Percentiles rank a stretch among this genome's conserved stretches.
Evolutionary conservation across 2,888 invertebrate genomes (phyloP).

Genomic region (Anthoptus insignis): DNA sequence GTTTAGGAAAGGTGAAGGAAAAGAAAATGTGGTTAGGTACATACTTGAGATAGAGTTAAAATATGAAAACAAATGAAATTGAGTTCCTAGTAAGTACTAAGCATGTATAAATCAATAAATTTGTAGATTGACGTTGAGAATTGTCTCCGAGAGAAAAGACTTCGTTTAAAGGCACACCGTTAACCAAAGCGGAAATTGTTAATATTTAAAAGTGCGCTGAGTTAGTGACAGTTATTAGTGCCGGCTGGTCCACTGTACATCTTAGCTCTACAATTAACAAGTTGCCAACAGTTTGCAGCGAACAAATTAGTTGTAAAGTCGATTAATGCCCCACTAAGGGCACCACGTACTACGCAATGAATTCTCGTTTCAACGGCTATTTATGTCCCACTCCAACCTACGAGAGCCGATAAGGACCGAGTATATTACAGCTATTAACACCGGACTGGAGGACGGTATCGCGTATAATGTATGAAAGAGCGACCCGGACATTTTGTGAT

Average conservation of each 20-base stretch:
- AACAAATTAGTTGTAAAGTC: constrained; percentile 48
- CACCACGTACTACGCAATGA: constrained; percentile 46
- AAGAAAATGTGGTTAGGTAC: too few species aligned
- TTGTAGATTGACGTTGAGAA: too few species aligned
- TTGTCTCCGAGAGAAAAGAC: background rate
- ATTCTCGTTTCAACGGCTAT: constrained; percentile 46
- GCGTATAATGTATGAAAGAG: constrained; percentile 1
- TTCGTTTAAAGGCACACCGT: background rate
- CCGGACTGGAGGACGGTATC: constrained; percentile 36
- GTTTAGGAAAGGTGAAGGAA: too few species aligned
- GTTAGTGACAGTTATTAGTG: constrained; percentile 22
- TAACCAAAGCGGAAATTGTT: background rate
- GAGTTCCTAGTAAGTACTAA: too few species aligned
- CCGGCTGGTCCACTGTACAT: constrained; percentile 17
- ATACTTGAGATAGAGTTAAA: too few species aligned
- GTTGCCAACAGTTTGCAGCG: constrained; percentile 35
- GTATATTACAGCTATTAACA: constrained; percentile 42
- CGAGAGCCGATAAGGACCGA: constrained; percentile 42
- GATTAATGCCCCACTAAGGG: constrained; percentile 49
- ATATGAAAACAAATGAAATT: too few species aligned
- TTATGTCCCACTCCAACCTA: constrained; percentile 44
- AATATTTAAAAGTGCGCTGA: constrained; percentile 11
- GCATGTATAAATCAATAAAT: too few species aligned
- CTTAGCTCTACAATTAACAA: constrained; percentile 35
- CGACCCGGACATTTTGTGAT: background rate